A percentile compares a stretch with the other conserved stretches of the same genome.
These are phyloP conservation scores for Ascaphus truei DNA, from an alignment of 2,113 vertebrate species.

Conservation along the genomic window DNA sequence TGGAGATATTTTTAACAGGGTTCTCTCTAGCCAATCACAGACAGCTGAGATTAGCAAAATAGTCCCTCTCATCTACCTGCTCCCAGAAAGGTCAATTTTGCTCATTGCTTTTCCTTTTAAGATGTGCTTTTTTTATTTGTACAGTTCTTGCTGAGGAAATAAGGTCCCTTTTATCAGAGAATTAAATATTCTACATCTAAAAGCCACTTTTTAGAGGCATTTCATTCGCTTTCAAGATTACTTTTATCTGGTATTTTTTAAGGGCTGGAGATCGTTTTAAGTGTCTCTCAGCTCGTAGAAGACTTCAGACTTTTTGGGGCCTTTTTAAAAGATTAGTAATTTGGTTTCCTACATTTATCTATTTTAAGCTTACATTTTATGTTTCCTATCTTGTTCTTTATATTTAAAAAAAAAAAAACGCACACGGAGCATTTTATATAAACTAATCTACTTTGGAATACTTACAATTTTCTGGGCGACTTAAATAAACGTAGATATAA, in stretches of 20 bases:
- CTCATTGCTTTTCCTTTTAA: constrained; percentile 82
- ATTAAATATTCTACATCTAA: constrained; percentile 82
- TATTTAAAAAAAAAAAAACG: constrained; percentile 31
- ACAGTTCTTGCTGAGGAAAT: constrained; percentile 58
- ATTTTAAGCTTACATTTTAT: constrained; percentile 55
- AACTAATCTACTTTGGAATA: constrained; percentile 62
- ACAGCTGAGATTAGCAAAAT: constrained; percentile 84
- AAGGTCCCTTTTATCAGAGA: constrained; percentile 68
- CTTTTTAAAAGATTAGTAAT: constrained; percentile 38
- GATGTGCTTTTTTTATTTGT: constrained; percentile 63
- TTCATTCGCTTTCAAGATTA: constrained; percentile 68
- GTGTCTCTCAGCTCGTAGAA: constrained; percentile 9
- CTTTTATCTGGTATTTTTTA: constrained; percentile 63
- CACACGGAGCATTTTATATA: constrained; percentile 54
- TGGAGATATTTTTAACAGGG: constrained; percentile 87
- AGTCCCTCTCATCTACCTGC: constrained; percentile 86
- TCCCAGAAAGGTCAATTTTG: constrained; percentile 87
- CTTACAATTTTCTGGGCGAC: constrained; percentile 53
- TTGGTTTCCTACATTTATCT: constrained; percentile 38
- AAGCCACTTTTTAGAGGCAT: constrained; percentile 58
- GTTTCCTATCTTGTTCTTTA: constrained; percentile 50
- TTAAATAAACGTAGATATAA: constrained; percentile 62
- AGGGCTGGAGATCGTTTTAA: constrained; percentile 45
- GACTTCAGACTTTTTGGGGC: constrained; percentile 29
- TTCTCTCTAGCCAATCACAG: constrained; percentile 76